Conservation (phyloP, 2,113 vertebrate genomes). For the Pleuronectes platessa region DNA sequence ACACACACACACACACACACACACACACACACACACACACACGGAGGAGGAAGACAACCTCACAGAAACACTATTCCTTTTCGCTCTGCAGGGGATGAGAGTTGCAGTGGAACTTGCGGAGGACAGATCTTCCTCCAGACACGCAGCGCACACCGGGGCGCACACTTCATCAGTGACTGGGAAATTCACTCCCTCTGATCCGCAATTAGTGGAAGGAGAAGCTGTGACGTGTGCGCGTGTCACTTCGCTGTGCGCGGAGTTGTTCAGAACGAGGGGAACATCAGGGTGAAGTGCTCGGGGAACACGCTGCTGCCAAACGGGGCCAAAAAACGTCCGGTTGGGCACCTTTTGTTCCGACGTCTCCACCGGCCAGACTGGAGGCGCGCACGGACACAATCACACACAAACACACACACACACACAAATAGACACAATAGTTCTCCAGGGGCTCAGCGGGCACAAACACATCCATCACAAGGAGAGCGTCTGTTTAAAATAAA, state of each 20-base stretch:
- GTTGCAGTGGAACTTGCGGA: slow-evolving; percentile 34
- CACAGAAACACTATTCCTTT: neutral
- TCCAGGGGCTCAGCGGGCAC: neutral
- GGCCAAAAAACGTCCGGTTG: slow-evolving; percentile 4
- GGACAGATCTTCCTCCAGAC: neutral
- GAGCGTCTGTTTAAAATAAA: neutral
- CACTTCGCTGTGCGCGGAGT: neutral
- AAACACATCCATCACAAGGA: slow-evolving; percentile 36
- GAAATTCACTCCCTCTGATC: slow-evolving; percentile 19
- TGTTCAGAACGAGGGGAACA: neutral
- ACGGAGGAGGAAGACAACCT: slow-evolving; percentile 33
- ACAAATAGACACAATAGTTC: neutral
- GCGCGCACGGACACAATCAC: neutral
- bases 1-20: no score
- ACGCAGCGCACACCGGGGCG: slow-evolving; percentile 13
- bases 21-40: slow-evolving; percentile 7
- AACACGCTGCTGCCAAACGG: neutral
- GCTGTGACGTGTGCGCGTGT: neutral
- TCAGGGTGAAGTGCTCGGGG: neutral
- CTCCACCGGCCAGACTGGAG: neutral
- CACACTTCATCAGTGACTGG: slow-evolving; percentile 9
- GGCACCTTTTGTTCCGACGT: slow-evolving; percentile 32
- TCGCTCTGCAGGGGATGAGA: slow-evolving; percentile 1
- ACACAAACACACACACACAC: neutral
- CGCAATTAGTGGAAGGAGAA: slow-evolving; percentile 9